Conservation (phyloP, 2,797 vertebrate genomes). For the Sarcophilus harrisii region DNA sequence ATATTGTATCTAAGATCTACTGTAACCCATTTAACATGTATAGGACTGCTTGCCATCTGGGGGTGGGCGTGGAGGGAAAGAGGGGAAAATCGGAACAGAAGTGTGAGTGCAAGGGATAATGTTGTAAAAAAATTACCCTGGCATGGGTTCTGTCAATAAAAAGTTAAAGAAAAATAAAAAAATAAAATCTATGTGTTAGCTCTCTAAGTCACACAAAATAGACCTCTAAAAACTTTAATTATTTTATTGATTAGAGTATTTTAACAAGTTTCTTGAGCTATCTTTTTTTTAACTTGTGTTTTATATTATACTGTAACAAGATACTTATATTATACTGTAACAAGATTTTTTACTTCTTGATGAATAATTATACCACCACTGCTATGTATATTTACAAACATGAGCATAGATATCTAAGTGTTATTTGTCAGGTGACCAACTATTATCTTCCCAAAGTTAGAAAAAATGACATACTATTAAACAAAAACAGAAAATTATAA, state of each 20-base stretch:
- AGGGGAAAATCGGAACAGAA: too few relatives aligned
- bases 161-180: too few relatives aligned
- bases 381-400: conserved; percentile 22
- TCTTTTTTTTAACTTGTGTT: conserved; percentile 18
- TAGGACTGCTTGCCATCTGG: too few relatives aligned
- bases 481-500: conserved; percentile 65
- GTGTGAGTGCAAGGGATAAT: too few relatives aligned
- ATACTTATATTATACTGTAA: background rate
- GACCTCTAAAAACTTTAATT: background rate
- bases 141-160: too few relatives aligned
- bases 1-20: too few relatives aligned
- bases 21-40: too few relatives aligned
- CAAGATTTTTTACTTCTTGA: conserved; percentile 6
- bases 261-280: background rate
- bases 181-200: background rate
- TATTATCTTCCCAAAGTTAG: conserved; percentile 52
- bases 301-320: conserved; percentile 29
- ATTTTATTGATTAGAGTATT: conserved; percentile 19
- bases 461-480: conserved; percentile 57
- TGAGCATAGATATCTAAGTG: conserved; percentile 50
- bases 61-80: too few relatives aligned
- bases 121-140: too few relatives aligned
- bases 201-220: background rate
- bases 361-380: background rate
- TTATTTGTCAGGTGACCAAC: conserved; percentile 1